Evolutionary conservation across 2,888 invertebrate species (phyloP).

Genomic region (Polyommatus iphigenia): DNA sequence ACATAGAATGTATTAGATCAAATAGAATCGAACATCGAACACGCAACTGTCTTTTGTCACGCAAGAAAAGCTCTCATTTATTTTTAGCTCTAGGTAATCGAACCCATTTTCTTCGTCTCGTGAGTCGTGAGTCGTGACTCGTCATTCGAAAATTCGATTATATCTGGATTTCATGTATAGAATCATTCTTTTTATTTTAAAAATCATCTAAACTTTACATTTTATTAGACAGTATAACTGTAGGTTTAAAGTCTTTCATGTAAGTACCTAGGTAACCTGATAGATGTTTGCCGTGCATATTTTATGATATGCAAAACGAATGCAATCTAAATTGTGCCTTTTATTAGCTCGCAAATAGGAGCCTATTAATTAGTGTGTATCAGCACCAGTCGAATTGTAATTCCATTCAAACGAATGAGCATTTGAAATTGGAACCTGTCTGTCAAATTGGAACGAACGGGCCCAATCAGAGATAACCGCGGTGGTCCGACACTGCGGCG

Average conservation of each 20-base stretch:
- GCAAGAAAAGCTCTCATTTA: constrained; percentile 18
- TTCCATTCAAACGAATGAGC: constrained; percentile 48
- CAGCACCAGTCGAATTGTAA: background rate
- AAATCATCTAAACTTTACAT: background rate
- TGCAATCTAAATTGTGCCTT: constrained; percentile 22
- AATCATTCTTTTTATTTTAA: background rate
- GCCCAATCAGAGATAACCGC: constrained; percentile 77
- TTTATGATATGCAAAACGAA: constrained; percentile 16
- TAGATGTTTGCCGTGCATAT: background rate
- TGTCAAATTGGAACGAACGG: constrained; percentile 73
- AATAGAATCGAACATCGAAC: constrained; percentile 28
- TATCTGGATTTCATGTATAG: background rate
- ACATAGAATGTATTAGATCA: constrained; percentile 18
- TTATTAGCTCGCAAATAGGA: constrained; percentile 16
- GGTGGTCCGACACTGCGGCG: constrained; percentile 65
- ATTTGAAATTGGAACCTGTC: constrained; percentile 70
- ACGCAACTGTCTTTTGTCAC: constrained; percentile 25
- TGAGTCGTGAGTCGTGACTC: background rate
- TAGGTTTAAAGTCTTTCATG: background rate
- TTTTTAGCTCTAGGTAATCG: constrained; percentile 17
- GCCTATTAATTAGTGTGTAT: constrained; percentile 23
- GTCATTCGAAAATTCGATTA: constrained; percentile 1
- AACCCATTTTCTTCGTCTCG: constrained; percentile 12
- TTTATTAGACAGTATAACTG: background rate
- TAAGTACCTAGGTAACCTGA: background rate